Evolutionary conservation across 2,113 vertebrate species (phyloP).

Genomic region (Rhinolophus ferrumequinum): DNA sequence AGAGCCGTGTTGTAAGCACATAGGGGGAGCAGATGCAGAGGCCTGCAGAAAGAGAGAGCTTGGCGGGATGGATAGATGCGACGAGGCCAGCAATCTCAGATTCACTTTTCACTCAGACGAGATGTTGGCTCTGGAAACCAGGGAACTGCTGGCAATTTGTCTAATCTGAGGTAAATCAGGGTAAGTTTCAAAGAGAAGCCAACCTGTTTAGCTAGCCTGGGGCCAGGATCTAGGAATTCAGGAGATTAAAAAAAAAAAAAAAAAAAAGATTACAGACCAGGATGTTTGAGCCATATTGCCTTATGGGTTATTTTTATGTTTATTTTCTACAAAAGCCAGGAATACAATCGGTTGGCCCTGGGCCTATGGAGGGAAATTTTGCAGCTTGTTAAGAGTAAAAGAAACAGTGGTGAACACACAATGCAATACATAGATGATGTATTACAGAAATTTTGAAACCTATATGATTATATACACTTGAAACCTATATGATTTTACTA

Average conservation of each 20-base stretch:
- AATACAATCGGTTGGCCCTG: neutral
- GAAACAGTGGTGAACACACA: neutral
- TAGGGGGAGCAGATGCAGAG: neutral
- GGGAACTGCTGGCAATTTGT: slow-evolving; percentile 28
- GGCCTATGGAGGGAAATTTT: neutral
- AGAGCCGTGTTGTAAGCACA: neutral
- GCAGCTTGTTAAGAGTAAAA: neutral
- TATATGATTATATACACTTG: too few relatives aligned
- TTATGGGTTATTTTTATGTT: slow-evolving; percentile 27
- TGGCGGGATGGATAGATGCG: too few relatives aligned
- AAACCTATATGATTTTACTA: too few relatives aligned
- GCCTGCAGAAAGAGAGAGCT: neutral
- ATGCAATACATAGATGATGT: too few relatives aligned
- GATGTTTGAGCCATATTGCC: slow-evolving; percentile 8
- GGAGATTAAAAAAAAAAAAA: neutral
- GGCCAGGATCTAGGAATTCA: neutral
- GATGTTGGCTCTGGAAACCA: slow-evolving; percentile 11
- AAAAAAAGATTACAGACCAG: neutral
- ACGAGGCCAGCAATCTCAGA: neutral
- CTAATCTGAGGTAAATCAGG: neutral
- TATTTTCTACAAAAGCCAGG: neutral
- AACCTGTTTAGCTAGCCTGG: neutral
- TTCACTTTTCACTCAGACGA: neutral
- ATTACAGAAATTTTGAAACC: too few relatives aligned
- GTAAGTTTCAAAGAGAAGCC: neutral